These are phyloP conservation scores for Oligia fasciuncula DNA, from an alignment of 2,888 invertebrate species.

Conservation along the genomic window DNA sequence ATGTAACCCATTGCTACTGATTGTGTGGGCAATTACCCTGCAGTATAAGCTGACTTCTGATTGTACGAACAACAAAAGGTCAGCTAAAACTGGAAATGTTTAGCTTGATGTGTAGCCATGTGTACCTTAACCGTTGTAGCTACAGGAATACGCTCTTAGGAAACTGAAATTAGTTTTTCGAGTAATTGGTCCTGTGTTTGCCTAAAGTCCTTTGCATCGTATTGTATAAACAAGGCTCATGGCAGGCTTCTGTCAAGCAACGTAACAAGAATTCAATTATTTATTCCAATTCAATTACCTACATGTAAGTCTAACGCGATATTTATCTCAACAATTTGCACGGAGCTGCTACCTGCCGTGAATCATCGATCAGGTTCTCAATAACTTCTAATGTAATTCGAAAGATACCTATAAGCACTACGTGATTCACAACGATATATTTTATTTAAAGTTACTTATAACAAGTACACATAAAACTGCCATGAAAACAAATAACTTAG, in stretches of 20 bases:
- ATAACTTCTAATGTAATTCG: constrained; percentile 35
- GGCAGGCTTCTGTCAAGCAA: neutral
- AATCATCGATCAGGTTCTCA: constrained; percentile 43
- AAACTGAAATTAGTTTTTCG: neutral
- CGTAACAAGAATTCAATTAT: neutral
- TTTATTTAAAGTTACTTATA: neutral
- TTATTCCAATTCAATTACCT: constrained; percentile 21
- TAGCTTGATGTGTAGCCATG: no score
- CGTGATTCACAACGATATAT: constrained; percentile 33
- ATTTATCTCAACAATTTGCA: constrained; percentile 41
- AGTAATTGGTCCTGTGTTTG: neutral
- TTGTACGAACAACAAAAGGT: no score
- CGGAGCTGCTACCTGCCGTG: constrained; percentile 36
- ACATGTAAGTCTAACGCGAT: constrained; percentile 20
- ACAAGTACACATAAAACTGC: neutral
- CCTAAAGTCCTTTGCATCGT: neutral
- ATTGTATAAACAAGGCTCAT: neutral
- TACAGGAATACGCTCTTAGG: neutral
- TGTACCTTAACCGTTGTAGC: neutral
- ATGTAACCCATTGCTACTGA: no score
- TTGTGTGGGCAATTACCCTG: no score
- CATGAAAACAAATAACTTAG: neutral
- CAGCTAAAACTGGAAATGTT: no score
- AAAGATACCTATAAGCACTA: constrained; percentile 26
- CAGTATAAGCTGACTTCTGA: no score